Base-by-base conservation (phyloP, 2,888 invertebrate genomes). In the Plagiodera versicolora region DNA sequence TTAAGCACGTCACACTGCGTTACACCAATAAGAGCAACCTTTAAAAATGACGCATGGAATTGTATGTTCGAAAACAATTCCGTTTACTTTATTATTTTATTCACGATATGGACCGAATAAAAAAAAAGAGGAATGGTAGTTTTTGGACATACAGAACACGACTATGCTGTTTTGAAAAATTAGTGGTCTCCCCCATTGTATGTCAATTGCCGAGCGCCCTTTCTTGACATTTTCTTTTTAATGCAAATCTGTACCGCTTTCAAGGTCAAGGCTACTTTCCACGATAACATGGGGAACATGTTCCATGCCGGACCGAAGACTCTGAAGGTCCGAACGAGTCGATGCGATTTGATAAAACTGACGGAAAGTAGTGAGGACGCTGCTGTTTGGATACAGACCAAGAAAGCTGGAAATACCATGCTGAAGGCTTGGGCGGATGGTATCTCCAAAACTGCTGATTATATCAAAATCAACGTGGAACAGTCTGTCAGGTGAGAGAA, bases 211-310 rank as follows among this genome's bases (percentile, higher is more conserved):
- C n/a, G n/a, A n/a, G n/a, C n/a, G n/a, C n/a, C n/a, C n/a, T n/a
- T n/a, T n/a, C n/a, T n/a, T n/a, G n/a, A n/a, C n/a, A n/a, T n/a
- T n/a, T n/a, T n/a, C n/a, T n/a, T n/a, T n/a, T n/a, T n/a, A n/a
- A 47, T 47, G 24, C 24, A 19, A 11, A 8, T n/a, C 1, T 9
- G 14, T 30, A 1, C 10, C n/a, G 24, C 14, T 50, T 19, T 24
- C 6, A 1, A 39, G 39, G 35, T 85, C 49, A 72, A 74, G 20
- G 79, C 84, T 4, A 80, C 78, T n/a, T 85, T 81, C 70, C 84
- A 84, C 70, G 86, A 86, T 72, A 82, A 83, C 66, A 77, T 83
- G 5, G 87, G 87, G 2, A 79, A 81, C 47, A 71, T 71, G 62
- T 86, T 87, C 72, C 79, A 83, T 60, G 82, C 84, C 2, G 83